Evolutionary conservation across 2,113 vertebrate genomes (phyloP).

Genomic region (Neopipo cinnamomea): DNA sequence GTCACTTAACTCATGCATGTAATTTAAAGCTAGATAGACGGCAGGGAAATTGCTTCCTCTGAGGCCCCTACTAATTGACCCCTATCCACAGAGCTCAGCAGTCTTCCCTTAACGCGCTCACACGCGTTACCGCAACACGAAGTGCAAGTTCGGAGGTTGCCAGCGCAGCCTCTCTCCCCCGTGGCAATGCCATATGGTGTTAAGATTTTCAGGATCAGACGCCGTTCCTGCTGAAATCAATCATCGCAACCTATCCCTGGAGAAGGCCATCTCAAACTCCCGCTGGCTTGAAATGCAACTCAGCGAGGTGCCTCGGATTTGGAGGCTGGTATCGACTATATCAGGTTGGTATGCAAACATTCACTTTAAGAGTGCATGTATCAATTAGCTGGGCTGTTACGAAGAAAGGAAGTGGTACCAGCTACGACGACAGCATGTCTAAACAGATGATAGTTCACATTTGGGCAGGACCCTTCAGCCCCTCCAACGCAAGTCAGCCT

Average conservation of each 20-base stretch:
- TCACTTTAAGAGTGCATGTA: not conserved
- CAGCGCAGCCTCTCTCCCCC: slow-evolving; percentile 9
- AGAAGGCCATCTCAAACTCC: not conserved
- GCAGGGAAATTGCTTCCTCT: slow-evolving; percentile 48
- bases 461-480: not conserved
- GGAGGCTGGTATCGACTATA: not conserved
- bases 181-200: slow-evolving; percentile 26
- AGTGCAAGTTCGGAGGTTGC: slow-evolving; percentile 31
- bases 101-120: slow-evolving; percentile 58
- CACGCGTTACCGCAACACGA: not conserved
- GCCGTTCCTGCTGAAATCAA: not conserved
- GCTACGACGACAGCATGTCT: not conserved
- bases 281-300: not conserved
- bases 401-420: not conserved
- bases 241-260: not conserved
- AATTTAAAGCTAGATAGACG: slow-evolving; percentile 46
- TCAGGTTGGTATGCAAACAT: not conserved
- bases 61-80: slow-evolving; percentile 67
- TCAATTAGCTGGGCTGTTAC: not conserved
- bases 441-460: not conserved
- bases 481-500: not conserved
- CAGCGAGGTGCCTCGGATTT: not conserved
- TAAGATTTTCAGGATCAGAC: slow-evolving; percentile 10
- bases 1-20: slow-evolving; percentile 13
- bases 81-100: slow-evolving; percentile 71